Conservation (phyloP, 1,140 invertebrate genomes). For the Papilio machaon region DNA sequence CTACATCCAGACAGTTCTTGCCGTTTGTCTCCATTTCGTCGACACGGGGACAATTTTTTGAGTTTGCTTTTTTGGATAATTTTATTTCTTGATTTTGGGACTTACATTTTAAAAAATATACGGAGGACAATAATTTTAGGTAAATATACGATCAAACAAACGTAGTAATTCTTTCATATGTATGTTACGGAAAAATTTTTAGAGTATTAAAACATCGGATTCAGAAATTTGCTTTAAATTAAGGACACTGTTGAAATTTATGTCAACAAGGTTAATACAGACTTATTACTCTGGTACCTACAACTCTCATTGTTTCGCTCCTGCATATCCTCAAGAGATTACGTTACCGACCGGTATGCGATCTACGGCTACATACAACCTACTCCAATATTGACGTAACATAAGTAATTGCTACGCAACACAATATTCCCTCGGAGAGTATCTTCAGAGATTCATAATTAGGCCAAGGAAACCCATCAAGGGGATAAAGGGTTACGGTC, state of each 20-base stretch:
- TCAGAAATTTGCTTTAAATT: too few relatives aligned
- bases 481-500: slow-evolving; percentile 50
- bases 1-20: slow-evolving; percentile 59
- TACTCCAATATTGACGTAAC: slow-evolving; percentile 53
- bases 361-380: neutral
- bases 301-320: neutral
- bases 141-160: too few relatives aligned
- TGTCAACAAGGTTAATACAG: neutral
- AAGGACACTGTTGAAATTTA: neutral
- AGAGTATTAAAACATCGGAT: too few relatives aligned
- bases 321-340: slow-evolving; percentile 4
- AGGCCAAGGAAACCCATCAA: slow-evolving; percentile 55
- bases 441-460: slow-evolving; percentile 59
- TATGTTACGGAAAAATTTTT: too few relatives aligned
- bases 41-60: slow-evolving; percentile 40
- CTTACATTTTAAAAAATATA: too few relatives aligned
- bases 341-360: slow-evolving; percentile 1
- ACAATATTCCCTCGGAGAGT: slow-evolving; percentile 47
- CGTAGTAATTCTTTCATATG: too few relatives aligned
- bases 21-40: slow-evolving; percentile 65
- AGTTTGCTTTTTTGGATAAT: neutral
- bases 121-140: too few relatives aligned
- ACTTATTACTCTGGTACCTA: neutral
- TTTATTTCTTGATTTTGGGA: neutral
- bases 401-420: slow-evolving; percentile 61